These are phyloP conservation scores for Melanostoma mellinum DNA, from an alignment of 2,888 invertebrate species.

Conservation along the genomic window DNA sequence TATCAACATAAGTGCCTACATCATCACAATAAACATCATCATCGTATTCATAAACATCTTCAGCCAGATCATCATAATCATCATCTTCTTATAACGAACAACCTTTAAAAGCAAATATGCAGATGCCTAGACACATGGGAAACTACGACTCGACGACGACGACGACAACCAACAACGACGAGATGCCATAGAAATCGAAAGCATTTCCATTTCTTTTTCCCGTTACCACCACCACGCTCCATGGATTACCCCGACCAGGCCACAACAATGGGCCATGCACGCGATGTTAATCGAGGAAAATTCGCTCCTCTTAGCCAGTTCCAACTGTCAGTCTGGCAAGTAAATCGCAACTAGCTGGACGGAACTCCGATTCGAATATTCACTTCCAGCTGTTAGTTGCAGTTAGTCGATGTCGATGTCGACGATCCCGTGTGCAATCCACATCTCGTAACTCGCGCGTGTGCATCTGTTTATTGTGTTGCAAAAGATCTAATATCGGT, in stretches of 20 bases:
- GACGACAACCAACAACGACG: constrained; percentile 1
- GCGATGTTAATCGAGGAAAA: constrained; percentile 56
- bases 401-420: constrained; percentile 63
- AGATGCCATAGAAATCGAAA: constrained; percentile 72
- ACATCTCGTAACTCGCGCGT: constrained; percentile 48
- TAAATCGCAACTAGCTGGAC: constrained; percentile 71
- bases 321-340: constrained; percentile 65
- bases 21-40: constrained; percentile 15
- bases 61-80: constrained; percentile 9
- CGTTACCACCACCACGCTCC: constrained; percentile 64
- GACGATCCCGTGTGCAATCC: constrained; percentile 59
- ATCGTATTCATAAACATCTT: constrained; percentile 33
- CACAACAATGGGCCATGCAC: constrained; percentile 44
- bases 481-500: constrained; percentile 62
- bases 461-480: constrained; percentile 48
- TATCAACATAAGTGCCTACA: constrained; percentile 37
- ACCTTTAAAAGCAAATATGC: constrained; percentile 62
- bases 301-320: constrained; percentile 63
- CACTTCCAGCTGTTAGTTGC: constrained; percentile 67
- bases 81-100: constrained; percentile 38
- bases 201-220: constrained; percentile 71
- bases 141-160: background rate
- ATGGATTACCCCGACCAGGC: constrained; percentile 48
- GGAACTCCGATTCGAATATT: constrained; percentile 62
- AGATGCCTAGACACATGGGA: constrained; percentile 21